Evolutionary conservation across 2,797 vertebrate genomes (phyloP).

Genomic region (Acanthurus leucopareius): DNA sequence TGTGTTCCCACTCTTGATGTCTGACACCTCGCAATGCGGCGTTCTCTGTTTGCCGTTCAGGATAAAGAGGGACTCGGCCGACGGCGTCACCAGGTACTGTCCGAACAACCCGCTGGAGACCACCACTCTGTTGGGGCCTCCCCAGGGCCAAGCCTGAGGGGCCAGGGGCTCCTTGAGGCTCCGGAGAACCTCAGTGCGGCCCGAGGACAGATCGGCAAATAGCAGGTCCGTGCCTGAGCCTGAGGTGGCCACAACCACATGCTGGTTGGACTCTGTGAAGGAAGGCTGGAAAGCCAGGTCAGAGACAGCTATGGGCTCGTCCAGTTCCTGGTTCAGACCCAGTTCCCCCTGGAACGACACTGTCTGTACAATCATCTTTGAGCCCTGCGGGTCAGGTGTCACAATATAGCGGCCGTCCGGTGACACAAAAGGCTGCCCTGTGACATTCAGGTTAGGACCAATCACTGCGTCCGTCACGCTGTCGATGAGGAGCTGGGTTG

Average conservation of each 20-base stretch:
- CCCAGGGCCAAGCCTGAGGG: constrained; percentile 90
- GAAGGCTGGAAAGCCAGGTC: constrained; percentile 95
- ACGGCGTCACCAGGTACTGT: constrained; percentile 93
- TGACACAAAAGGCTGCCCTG: constrained; percentile 88
- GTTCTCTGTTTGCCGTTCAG: constrained; percentile 91
- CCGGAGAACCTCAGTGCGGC: constrained; percentile 85
- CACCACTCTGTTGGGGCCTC: constrained; percentile 87
- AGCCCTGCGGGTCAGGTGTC: constrained; percentile 79
- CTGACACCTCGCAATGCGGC: constrained; percentile 94
- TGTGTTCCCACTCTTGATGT: constrained; percentile 91
- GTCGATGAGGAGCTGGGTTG: constrained; percentile 91
- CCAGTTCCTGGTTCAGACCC: constrained; percentile 80
- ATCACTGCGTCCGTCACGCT: constrained; percentile 91
- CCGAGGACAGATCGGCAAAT: constrained; percentile 90
- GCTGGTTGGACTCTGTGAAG: constrained; percentile 90
- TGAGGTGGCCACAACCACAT: constrained; percentile 89
- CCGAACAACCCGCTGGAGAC: constrained; percentile 94
- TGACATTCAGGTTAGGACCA: constrained; percentile 86
- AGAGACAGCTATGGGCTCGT: constrained; percentile 80
- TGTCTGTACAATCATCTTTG: constrained; percentile 89
- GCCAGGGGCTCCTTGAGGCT: constrained; percentile 89
- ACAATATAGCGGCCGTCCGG: constrained; percentile 92
- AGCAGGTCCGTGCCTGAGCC: constrained; percentile 88
- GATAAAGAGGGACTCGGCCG: constrained; percentile 92
- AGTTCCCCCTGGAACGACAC: constrained; percentile 90